Evolutionary conservation across 2,888 invertebrate genomes (phyloP).

Genomic region (Labia minor): DNA sequence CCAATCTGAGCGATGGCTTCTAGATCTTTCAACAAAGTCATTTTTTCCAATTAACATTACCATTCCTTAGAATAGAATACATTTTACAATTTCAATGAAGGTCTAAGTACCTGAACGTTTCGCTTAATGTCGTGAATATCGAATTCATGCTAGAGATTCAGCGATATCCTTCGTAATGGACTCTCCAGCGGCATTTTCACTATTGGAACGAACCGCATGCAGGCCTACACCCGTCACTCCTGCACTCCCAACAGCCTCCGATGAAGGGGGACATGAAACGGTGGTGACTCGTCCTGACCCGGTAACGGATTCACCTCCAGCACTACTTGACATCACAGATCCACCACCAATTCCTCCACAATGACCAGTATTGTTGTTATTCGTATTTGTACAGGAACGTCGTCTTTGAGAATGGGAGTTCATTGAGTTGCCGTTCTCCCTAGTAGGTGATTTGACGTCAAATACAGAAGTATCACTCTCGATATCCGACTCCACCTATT

Average conservation of each 20-base stretch:
- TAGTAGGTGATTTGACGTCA: conserved; percentile 44
- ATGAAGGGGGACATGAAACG: conserved; percentile 23
- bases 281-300: conserved; percentile 20
- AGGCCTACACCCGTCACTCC: conserved; percentile 5
- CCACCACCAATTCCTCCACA: conserved; percentile 24
- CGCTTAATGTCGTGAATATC: neutral
- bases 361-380: conserved; percentile 40
- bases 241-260: conserved; percentile 19
- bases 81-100: neutral
- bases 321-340: neutral
- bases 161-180: neutral
- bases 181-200: conserved; percentile 20
- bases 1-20: conserved; percentile 13
- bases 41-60: neutral
- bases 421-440: conserved; percentile 34
- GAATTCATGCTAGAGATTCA: conserved; percentile 5
- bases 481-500: conserved; percentile 48
- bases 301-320: conserved; percentile 15
- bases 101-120: neutral
- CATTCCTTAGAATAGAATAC: neutral
- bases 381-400: conserved; percentile 40
- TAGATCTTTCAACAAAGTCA: neutral
- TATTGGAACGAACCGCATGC: conserved; percentile 23
- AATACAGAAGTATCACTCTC: conserved; percentile 51
- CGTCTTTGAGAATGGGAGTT: conserved; percentile 25